Conservation (phyloP, 53 echinoderm and acorn worm species). For the Antedon mediterranea region DNA sequence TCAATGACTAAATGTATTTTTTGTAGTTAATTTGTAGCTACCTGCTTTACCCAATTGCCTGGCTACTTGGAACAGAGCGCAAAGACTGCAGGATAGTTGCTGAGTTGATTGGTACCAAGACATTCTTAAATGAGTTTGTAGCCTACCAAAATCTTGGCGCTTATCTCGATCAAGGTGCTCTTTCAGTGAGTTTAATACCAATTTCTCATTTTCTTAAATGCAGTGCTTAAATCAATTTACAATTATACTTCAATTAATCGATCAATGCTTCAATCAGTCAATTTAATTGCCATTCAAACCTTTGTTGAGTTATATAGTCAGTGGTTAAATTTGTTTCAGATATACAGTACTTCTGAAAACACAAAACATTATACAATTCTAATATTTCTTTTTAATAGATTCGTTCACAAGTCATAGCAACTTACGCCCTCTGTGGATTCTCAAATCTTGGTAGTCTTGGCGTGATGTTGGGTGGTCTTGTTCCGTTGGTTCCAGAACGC, state of each 20-base stretch:
- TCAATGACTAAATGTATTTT: not conserved
- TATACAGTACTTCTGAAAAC: too few species aligned
- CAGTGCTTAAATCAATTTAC: too few species aligned
- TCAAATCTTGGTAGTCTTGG: conserved; percentile 91
- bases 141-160: conserved; percentile 39
- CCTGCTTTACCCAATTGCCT: conserved; percentile 72
- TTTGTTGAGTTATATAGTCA: too few species aligned
- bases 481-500: conserved; percentile 65
- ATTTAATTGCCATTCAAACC: too few species aligned
- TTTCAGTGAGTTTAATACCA: conserved; percentile 36
- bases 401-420: conserved; percentile 76
- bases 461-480: conserved; percentile 73
- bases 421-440: conserved; percentile 92
- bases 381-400: conserved; percentile 18
- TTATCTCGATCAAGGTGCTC: conserved; percentile 25
- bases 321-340: too few species aligned
- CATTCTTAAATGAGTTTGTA: conserved; percentile 83
- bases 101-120: conserved; percentile 72
- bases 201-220: too few species aligned
- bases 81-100: conserved; percentile 61
- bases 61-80: conserved; percentile 59
- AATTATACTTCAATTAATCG: too few species aligned
- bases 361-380: too few species aligned
- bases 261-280: too few species aligned
- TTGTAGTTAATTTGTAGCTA: conserved; percentile 71